These are phyloP conservation scores for Danio albolineatus DNA, from an alignment of 2,797 vertebrate species.

Conservation along the genomic window DNA sequence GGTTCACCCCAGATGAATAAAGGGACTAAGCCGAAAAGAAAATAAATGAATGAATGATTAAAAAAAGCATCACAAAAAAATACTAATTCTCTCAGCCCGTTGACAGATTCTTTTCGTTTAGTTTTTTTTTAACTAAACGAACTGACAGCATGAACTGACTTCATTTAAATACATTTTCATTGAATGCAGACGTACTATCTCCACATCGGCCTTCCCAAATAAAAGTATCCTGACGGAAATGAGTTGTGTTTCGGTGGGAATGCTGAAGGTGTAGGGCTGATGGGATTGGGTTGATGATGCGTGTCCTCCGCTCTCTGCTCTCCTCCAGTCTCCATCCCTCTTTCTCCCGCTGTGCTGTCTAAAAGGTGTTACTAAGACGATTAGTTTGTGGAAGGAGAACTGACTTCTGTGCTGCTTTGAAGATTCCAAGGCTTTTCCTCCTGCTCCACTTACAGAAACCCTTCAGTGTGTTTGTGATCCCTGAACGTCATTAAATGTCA, in stretches of 20 bases:
- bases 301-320: constrained; percentile 37
- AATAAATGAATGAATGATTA: too few relatives aligned
- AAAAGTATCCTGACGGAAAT: constrained; percentile 21
- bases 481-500: constrained; percentile 15
- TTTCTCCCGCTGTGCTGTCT: constrained; percentile 38
- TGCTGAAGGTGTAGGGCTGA: constrained; percentile 50
- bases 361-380: constrained; percentile 55
- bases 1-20: too few relatives aligned
- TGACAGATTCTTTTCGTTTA: neutral
- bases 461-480: constrained; percentile 27
- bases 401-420: constrained; percentile 51
- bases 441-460: constrained; percentile 28
- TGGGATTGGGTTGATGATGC: constrained; percentile 58
- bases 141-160: neutral
- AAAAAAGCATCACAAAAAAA: too few relatives aligned
- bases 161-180: neutral
- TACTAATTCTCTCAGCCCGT: neutral
- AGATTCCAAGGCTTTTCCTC: constrained; percentile 50
- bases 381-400: constrained; percentile 47
- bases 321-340: constrained; percentile 16
- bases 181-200: too few relatives aligned
- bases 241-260: constrained; percentile 40
- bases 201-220: too few relatives aligned
- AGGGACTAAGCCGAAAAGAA: too few relatives aligned
- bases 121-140: too few relatives aligned